phyloP scores from a whole-genome alignment of 2,797 vertebrate species.

The Onychomys arenicola region DNA sequence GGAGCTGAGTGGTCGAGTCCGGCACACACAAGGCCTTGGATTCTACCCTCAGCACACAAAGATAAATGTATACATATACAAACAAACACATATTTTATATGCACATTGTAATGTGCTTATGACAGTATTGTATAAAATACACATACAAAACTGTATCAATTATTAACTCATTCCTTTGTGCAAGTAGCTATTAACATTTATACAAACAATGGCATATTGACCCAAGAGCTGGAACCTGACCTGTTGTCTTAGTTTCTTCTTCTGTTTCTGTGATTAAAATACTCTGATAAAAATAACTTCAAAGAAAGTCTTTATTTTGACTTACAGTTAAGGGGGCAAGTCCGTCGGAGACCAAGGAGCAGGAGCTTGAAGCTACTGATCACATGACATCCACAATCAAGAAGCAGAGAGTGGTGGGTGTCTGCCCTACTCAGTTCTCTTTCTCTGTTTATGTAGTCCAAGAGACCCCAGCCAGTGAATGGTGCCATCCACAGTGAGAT shows the following conservation, averaged over 20 bases:
- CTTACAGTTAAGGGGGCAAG: neutral
- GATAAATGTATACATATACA: neutral
- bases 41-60: neutral
- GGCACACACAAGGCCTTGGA: neutral
- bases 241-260: neutral
- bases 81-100: too few species aligned
- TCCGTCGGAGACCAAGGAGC: too few species aligned
- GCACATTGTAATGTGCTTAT: neutral
- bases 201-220: neutral
- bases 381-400: neutral
- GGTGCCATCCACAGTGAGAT: neutral
- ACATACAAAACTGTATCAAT: neutral
- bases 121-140: neutral
- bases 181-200: neutral
- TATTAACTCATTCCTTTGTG: neutral
- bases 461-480: neutral
- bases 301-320: neutral
- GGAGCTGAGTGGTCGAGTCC: neutral
- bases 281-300: neutral
- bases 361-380: neutral
- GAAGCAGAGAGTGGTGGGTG: neutral
- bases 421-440: neutral
- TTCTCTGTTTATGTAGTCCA: neutral
- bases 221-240: too few species aligned
- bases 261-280: neutral